phyloP scores from a whole-genome alignment of 2,888 invertebrate genomes.

The Ditula angustiorana region DNA sequence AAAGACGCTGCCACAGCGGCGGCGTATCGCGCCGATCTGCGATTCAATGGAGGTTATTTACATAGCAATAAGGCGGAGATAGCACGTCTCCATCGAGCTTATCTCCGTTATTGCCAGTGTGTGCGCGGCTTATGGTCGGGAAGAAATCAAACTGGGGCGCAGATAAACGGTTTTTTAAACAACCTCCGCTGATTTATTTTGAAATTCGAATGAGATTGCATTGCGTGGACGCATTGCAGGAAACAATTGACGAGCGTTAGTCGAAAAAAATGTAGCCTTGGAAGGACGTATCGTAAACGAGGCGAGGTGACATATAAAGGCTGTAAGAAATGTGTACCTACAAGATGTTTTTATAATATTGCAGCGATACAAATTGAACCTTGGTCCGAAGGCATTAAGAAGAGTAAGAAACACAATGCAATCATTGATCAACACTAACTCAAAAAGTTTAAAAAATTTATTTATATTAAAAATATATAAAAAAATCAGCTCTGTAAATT shows the following conservation, averaged over 20 bases:
- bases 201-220: slow-evolving; percentile 52
- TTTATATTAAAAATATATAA: no score
- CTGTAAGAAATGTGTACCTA: no score
- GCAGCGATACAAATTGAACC: no score
- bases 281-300: no score
- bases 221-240: slow-evolving; percentile 54
- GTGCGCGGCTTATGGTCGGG: slow-evolving; percentile 77
- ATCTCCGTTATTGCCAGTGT: slow-evolving; percentile 78
- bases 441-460: no score
- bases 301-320: no score
- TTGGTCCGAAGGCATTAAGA: no score
- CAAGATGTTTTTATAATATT: no score
- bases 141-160: slow-evolving; percentile 73
- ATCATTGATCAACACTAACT: no score
- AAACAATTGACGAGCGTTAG: slow-evolving; percentile 18
- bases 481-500: no score
- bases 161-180: slow-evolving; percentile 73
- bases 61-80: slow-evolving; percentile 80
- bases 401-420: no score
- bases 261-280: not conserved
- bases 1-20: slow-evolving; percentile 79
- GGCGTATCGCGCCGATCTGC: slow-evolving; percentile 72
- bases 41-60: slow-evolving; percentile 81
- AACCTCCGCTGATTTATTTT: slow-evolving; percentile 66
- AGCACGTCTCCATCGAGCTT: slow-evolving; percentile 68